Conservation (phyloP, 2,113 vertebrate genomes). For the Astur gentilis region DNA sequence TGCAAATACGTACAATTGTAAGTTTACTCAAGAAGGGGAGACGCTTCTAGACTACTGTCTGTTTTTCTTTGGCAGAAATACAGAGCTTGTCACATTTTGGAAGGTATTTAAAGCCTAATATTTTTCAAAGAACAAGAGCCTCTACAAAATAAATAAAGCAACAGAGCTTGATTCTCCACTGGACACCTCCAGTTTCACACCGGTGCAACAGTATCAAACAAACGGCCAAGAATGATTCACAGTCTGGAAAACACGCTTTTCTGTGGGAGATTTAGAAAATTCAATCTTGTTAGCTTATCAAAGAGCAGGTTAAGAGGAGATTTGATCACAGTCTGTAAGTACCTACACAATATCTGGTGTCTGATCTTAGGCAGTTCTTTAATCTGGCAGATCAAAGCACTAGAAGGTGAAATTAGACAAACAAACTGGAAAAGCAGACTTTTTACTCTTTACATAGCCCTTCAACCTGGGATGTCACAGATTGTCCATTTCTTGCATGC, state of each 20-base stretch:
- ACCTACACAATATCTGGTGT: neutral
- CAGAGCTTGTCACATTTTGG: neutral
- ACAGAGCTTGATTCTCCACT: neutral
- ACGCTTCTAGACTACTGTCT: neutral
- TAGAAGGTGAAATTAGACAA: conserved; percentile 15
- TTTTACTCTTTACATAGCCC: neutral
- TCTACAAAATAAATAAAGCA: neutral
- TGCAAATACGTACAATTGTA: neutral
- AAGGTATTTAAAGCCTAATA: neutral
- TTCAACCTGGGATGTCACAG: neutral
- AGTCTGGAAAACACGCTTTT: neutral
- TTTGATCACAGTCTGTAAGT: conserved; percentile 8
- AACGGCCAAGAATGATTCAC: neutral
- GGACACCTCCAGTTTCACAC: neutral
- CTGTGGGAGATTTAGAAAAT: neutral
- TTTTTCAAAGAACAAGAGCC: conserved; percentile 2
- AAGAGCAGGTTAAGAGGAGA: conserved; percentile 34
- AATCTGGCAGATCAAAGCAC: conserved; percentile 7
- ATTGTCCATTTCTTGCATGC: neutral
- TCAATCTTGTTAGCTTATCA: conserved; percentile 24
- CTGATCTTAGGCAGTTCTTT: conserved; percentile 13
- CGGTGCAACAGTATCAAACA: neutral
- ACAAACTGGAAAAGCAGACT: neutral
- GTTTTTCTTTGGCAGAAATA: neutral
- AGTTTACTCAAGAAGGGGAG: neutral